Conservation (phyloP, 2,113 vertebrate species). For the Pungitius pungitius region DNA sequence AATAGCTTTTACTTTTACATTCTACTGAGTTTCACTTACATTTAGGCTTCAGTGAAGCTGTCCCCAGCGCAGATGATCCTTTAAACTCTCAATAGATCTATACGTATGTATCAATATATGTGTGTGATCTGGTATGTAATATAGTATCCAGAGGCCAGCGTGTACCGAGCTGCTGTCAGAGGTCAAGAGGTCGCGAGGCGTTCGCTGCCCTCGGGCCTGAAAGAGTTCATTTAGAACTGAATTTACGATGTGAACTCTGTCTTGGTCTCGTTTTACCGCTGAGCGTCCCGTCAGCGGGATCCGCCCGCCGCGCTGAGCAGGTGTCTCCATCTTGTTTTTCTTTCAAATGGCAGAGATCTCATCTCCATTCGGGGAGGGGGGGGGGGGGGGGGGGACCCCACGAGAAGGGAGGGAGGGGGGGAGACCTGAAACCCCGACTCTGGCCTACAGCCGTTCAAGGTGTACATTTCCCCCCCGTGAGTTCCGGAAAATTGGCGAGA, state of each 20-base stretch:
- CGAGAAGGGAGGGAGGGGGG: conserved; percentile 15
- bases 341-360: conserved; percentile 26
- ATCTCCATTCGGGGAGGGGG: conserved; percentile 36
- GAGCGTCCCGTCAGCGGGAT: conserved; percentile 21
- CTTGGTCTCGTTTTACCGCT: conserved; percentile 62
- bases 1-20: no score
- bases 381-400: conserved; percentile 6
- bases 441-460: conserved; percentile 67
- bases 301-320: conserved; percentile 47
- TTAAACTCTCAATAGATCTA: no score
- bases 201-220: conserved; percentile 10
- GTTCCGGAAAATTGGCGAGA: conserved; percentile 81
- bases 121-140: background rate
- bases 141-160: no score
- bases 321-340: conserved; percentile 39
- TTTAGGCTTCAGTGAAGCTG: no score
- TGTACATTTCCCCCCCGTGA: conserved; percentile 72
- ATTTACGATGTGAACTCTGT: conserved; percentile 62
- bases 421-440: conserved; percentile 58
- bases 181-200: conserved; percentile 40
- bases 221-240: conserved; percentile 53
- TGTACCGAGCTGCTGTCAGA: background rate
- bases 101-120: no score
- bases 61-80: background rate
- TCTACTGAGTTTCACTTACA: no score